A percentile compares a stretch with the other conserved stretches of the same genome.
Evolutionary conservation across 2,797 vertebrate species (phyloP).

Genomic region (Hippopotamyrus pictus): DNA sequence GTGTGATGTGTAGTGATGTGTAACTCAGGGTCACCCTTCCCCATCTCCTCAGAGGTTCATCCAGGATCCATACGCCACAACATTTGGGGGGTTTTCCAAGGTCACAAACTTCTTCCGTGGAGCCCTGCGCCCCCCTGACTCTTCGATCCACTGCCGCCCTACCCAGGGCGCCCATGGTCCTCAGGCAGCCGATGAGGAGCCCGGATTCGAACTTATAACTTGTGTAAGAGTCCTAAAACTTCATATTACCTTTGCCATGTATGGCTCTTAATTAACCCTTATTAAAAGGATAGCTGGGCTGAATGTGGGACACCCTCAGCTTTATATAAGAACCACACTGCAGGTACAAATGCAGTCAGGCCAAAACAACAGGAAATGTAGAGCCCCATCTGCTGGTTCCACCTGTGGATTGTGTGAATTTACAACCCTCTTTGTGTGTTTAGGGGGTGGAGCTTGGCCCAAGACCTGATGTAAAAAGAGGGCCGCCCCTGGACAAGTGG

Average conservation of each 20-base stretch:
- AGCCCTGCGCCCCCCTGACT: slow-evolving; percentile 68
- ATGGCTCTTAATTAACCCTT: neutral
- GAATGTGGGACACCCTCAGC: neutral
- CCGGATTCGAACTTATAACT: slow-evolving; percentile 84
- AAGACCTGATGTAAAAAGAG: slow-evolving; percentile 65
- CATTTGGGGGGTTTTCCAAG: slow-evolving; percentile 84
- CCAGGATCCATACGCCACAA: slow-evolving; percentile 86
- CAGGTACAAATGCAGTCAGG: neutral
- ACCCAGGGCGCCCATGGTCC: slow-evolving; percentile 45
- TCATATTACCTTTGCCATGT: neutral
- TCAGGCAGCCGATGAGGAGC: slow-evolving; percentile 66
- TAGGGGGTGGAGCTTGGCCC: slow-evolving; percentile 74
- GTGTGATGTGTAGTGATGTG: neutral
- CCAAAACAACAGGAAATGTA: neutral
- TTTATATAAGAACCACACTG: neutral
- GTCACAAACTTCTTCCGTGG: slow-evolving; percentile 86
- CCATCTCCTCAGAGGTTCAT: slow-evolving; percentile 70
- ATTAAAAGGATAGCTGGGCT: neutral
- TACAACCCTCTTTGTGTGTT: neutral
- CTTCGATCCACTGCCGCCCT: slow-evolving; percentile 34
- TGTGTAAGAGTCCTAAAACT: slow-evolving; percentile 66
- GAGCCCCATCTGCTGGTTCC: neutral
- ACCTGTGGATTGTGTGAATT: neutral
- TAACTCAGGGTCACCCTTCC: neutral
- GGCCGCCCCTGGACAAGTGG: slow-evolving; percentile 69